Evolutionary conservation across 1,140 invertebrate species (phyloP).

Genomic region (Diploscapter pachys): DNA sequence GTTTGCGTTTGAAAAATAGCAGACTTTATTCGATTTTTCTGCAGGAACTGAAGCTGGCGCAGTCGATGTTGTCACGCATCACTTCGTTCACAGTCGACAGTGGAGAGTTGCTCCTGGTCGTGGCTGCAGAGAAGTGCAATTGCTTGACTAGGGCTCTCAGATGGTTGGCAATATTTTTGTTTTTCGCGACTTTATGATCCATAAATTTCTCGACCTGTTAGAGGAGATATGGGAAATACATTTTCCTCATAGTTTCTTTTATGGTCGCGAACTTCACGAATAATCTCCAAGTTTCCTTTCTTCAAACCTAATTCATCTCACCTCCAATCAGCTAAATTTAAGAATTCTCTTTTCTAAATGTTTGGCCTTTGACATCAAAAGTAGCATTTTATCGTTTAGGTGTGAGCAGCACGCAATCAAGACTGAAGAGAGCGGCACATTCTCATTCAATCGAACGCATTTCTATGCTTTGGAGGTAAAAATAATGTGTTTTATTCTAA

Average conservation of each 20-base stretch:
- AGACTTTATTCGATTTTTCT: background rate
- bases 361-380: background rate
- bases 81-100: background rate
- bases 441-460: background rate
- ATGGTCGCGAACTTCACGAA: too few species aligned
- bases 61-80: background rate
- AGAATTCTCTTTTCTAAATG: background rate
- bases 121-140: constrained; percentile 57
- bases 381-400: background rate
- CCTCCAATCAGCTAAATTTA: too few species aligned
- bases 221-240: background rate
- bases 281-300: too few species aligned
- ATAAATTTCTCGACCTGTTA: background rate
- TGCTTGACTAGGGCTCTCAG: constrained; percentile 64
- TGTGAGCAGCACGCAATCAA: constrained; percentile 19
- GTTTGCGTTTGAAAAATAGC: background rate
- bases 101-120: constrained; percentile 12
- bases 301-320: too few species aligned
- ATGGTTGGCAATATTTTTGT: constrained; percentile 59
- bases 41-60: constrained; percentile 6
- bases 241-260: too few species aligned
- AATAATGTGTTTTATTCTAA: constrained; percentile 51
- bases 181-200: background rate
- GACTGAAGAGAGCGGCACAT: background rate
- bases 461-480: constrained; percentile 14